phyloP scores from a whole-genome alignment of 2,113 vertebrate species.

The Apteryx owenii region DNA sequence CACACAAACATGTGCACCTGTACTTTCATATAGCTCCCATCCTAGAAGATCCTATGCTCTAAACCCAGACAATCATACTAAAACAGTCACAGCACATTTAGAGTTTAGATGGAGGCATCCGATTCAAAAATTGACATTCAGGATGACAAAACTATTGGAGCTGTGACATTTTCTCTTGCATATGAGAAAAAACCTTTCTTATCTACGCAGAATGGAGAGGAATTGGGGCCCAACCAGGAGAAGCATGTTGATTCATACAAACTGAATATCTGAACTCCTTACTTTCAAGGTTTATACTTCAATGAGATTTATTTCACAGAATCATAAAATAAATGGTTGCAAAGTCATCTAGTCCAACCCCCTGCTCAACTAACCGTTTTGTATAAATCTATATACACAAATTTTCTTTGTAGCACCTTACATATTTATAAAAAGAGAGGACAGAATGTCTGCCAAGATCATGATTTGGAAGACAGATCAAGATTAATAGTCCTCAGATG shows the following conservation, averaged over 20 bases:
- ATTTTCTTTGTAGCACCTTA: neutral
- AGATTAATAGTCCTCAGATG: neutral
- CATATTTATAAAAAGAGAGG: neutral
- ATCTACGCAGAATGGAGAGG: neutral
- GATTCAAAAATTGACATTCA: neutral
- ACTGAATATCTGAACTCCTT: neutral
- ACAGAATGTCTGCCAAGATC: neutral
- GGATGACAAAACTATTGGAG: neutral
- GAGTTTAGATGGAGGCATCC: neutral
- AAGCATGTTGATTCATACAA: neutral
- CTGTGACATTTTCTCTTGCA: neutral
- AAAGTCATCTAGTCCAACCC: neutral
- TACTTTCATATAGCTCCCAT: neutral
- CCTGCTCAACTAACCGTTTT: neutral
- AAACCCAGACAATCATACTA: neutral
- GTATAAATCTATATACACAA: neutral
- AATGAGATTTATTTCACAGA: neutral
- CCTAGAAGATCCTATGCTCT: neutral
- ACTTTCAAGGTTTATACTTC: neutral
- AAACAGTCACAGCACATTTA: neutral
- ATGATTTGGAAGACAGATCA: neutral
- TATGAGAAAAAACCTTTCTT: accelerated
- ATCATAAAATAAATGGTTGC: neutral
- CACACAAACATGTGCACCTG: accelerated
- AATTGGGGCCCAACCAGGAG: neutral